Evolutionary conservation across 2,888 invertebrate species (phyloP), one percentile per base, ranked within the genome.

Genomic region (Hirtodrosophila histrioides): DNA sequence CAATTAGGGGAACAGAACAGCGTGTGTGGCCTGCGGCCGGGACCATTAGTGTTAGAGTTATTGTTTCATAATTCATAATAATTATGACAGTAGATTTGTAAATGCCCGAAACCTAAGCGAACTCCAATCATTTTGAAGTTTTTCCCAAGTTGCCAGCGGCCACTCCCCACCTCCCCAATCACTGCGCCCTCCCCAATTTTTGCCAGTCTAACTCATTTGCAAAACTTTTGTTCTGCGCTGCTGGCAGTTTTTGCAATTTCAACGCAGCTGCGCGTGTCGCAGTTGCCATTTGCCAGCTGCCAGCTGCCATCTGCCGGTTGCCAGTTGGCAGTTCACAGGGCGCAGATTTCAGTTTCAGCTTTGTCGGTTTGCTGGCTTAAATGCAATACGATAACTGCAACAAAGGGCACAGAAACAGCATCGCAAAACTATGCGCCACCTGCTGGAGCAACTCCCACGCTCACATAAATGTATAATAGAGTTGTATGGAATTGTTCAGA

Each of bases 41-140:
- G 55, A 84, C 81, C 79, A 79, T 79, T 79, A 84, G 58, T 36
- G 65, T 51, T 69, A 44, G 41, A 75, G 72, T 61, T 76, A 67
- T 71, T 68, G 75, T 69, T 78, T 61, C 70, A 78, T 78, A 80
- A 80, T 80, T 83, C 74, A 83, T 80, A 83, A 82, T 86, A 84
- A 82, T 82, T 82, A 86, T 78, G 65, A 61, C 70, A 44, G 66
- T 69, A 80, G 84, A 83, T 86, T 80, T 86, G 62, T 54, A 56
- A 68, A 51, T 58, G 49, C 33, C 55, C 50, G 12, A 37, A 73
- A 66, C 24, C 49, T 40, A 35, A 37, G 35, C 36, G 46, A 35
- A 35, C 50, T 43, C 66, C 77, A 76, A 73, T 73, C 54, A 67
- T 61, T 77, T 55, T 73, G 36, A 75, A 75, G 69, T 75, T 73